These are phyloP conservation scores for Monomorium pharaonis DNA, from an alignment of 1,140 invertebrate genomes.

Conservation along the genomic window DNA sequence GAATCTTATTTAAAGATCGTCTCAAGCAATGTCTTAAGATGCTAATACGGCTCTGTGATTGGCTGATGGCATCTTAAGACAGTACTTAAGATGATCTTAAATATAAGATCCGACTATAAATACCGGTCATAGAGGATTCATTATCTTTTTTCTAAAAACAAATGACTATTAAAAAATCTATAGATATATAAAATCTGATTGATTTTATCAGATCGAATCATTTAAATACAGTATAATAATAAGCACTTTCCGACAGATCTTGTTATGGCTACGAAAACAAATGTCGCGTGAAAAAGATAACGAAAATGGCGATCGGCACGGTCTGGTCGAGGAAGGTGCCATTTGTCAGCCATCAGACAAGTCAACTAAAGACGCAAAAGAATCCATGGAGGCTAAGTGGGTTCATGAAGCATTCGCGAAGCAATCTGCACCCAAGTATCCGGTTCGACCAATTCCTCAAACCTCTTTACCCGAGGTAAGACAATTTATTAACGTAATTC, in stretches of 20 bases:
- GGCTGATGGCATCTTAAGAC: too few species aligned
- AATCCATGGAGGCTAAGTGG: slow-evolving; percentile 81
- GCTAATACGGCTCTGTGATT: too few species aligned
- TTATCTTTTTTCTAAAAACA: neutral
- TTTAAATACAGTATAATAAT: neutral
- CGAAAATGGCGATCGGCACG: slow-evolving; percentile 82
- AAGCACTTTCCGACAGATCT: slow-evolving; percentile 71
- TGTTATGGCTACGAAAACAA: slow-evolving; percentile 86
- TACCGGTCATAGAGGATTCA: too few species aligned
- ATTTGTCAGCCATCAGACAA: slow-evolving; percentile 77
- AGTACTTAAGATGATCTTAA: too few species aligned
- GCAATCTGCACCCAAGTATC: slow-evolving; percentile 76
- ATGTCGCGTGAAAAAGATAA: slow-evolving; percentile 85
- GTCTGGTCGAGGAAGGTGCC: slow-evolving; percentile 82
- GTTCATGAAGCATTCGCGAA: slow-evolving; percentile 78
- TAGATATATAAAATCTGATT: too few species aligned
- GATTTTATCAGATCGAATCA: neutral
- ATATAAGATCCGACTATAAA: too few species aligned
- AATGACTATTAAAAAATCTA: neutral
- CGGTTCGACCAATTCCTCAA: slow-evolving; percentile 56
- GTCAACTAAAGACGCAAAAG: slow-evolving; percentile 73
- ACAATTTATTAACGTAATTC: neutral
- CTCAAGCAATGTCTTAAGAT: too few species aligned
- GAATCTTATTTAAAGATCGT: too few species aligned
- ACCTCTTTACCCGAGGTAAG: slow-evolving; percentile 78